These are phyloP conservation scores for Hypena proboscidalis DNA, from an alignment of 2,888 invertebrate species.

Conservation along the genomic window DNA sequence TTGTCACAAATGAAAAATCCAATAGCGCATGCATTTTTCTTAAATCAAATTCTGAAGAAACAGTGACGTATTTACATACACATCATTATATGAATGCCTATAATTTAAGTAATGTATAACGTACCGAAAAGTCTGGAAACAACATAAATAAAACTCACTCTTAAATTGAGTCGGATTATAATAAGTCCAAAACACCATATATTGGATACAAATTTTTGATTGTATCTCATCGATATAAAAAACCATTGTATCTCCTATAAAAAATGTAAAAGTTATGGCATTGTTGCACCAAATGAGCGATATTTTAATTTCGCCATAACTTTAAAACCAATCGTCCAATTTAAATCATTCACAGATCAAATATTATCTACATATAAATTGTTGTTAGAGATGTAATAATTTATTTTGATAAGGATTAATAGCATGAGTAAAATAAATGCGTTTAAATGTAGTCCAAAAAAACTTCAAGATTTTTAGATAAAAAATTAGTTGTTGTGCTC, in stretches of 20 bases:
- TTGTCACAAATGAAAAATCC: constrained; percentile 17
- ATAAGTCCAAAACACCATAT: constrained; percentile 6
- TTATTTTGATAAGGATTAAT: no score
- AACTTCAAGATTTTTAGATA: no score
- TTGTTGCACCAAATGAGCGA: constrained; percentile 14
- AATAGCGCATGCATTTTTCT: constrained; percentile 10
- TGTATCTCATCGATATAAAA: no score
- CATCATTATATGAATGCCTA: constrained; percentile 6
- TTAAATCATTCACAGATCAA: no score
- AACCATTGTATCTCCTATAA: constrained; percentile 10
- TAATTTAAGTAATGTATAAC: neutral
- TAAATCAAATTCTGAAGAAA: constrained; percentile 14
- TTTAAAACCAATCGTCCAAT: no score
- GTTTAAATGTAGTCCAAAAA: no score
- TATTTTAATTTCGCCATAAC: no score
- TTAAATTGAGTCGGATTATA: constrained; percentile 1
- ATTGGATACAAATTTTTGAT: constrained; percentile 5
- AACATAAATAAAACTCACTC: neutral
- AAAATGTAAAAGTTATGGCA: constrained; percentile 9
- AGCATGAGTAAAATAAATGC: no score
- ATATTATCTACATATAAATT: no score
- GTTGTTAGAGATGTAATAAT: no score
- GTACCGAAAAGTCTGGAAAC: neutral
- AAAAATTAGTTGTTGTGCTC: no score
- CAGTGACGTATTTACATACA: constrained; percentile 17